Evolutionary conservation across 2,797 vertebrate genomes (phyloP), one percentile per base, ranked within the genome.

Genomic region (Sus cebifrons): DNA sequence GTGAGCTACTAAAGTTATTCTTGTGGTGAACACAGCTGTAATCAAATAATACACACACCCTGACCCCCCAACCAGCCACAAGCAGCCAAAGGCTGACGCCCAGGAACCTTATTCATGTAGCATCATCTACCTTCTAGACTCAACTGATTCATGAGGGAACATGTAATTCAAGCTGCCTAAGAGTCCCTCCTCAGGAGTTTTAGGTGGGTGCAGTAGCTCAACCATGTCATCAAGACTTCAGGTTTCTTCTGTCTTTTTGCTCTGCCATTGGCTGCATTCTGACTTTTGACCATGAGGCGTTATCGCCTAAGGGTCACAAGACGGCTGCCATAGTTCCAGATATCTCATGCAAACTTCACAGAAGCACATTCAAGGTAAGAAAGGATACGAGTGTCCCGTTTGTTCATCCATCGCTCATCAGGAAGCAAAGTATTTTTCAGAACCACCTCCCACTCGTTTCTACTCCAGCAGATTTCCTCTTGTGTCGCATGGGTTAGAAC

Each of bases 401-500:
- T 64, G 71, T 65, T 74, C 64, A 29, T 62, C 56, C 40, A 56
- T 86, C 81, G 74, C 20, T 44, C 58, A 14, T 17, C 23, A 27
- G 68, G 25, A 95, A 92, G 62, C 75, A 70, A 90, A 86, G 54
- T 56, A 56, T 89, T 86, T 83, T 88, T 40, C 86, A 86, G 70
- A 89, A 71, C 65, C 58, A n/a, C 62, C 73, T 89, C 73, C 82
- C 64, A n/a, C 27, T n/a, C 67, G 4, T 1, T 20, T 49, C 25
- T 56, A 32, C 25, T 83, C 62, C 44, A 68, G 67, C 40, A 44
- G 84, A 36, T 58, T n/a, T 89, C 67, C 75, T 52, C 77, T 36
- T 21, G 1, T 7, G 64, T 54, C 40, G 90, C 88, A 16, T 4
- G 54, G 70, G 81, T 73, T 16, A 79, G 65, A 86, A 71, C 32